Base-by-base conservation (phyloP, 2,797 vertebrate genomes). In the Brachymystax lenok region DNA sequence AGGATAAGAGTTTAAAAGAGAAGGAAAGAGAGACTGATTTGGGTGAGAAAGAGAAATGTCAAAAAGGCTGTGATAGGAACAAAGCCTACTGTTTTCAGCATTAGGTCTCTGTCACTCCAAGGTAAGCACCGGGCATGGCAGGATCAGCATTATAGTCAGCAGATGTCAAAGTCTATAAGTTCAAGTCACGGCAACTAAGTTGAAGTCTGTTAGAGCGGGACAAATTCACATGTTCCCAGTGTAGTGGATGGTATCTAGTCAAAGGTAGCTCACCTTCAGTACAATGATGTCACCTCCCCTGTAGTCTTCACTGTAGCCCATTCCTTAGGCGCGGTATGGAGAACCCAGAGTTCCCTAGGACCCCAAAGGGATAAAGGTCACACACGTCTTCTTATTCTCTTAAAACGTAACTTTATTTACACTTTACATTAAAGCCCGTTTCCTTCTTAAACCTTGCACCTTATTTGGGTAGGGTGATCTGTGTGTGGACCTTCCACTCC, bases 401-500 rank as follows among this genome's bases (percentile, higher is more conserved):
- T 19, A 56, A n/a, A n/a, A 56, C 17, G 17, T 56, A n/a, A 40
- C 40, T 40, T 46, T 2, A 46, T 46, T 46, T 46, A 46, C 40
- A 46, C n/a, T 59, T 59, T 10, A 21, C 56, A 19, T 59, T 59
- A 8, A 59, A 59, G 17, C 56, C n/a, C 8, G 56, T 3, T 59
- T 59, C 17, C 19, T 59, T 59, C 19, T 46, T 59, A n/a, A 59
- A 59, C 56, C n/a, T n/a, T 21, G 56, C 7, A 8, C 19, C 40
- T 59, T 59, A 21, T 59, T 59, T 1, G 56, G 56, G 56, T 59
- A 16, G 56, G 19, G 56, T 40, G 16, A 24, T 76, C 7, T 90
- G 84, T 88, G 85, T 90, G 84, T 88, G 85, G 93, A 91, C 80
- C 91, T 88, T 87, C 93, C 84, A 82, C 91, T 87, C 94, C 94